Base-by-base conservation (phyloP, 1,140 invertebrate genomes). In the Magallana angulata region DNA sequence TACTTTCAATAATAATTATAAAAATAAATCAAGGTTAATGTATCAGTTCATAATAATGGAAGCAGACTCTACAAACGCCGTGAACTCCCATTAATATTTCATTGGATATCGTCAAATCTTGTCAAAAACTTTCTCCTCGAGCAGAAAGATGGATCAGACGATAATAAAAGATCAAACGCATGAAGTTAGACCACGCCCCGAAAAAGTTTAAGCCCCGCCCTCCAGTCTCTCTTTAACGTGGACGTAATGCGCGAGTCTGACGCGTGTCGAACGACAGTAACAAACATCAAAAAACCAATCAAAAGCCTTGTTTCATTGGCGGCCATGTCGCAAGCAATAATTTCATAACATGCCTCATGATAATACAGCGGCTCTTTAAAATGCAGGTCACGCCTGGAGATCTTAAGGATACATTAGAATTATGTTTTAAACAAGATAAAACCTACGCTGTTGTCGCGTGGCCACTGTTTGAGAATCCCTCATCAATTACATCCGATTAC, bases 81-180 rank as follows among this genome's bases (percentile, higher is more conserved):
- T 71, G 68, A 71, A 71, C 68, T 30, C 68, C 30, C 68, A 71
- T 71, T 71, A 71, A 71, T 71, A 71, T 71, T 71, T 71, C 68
- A 71, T 71, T 71, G 68, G 68, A 30, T 71, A 71, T 71, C 68
- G 68, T 30, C 68, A 71, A 71, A 71, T 71, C 68, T 71, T 71
- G 68, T 71, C 68, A 71, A 71, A 71, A 62, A 71, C 24, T 30
- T 30, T 71, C 36, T 71, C 68, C 24, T 30, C 68, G 68, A 71
- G 68, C 68, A 71, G 68, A 71, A 71, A 71, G 68, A 71, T 71
- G 24, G 36, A 71, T 36, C 68, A 11, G 24, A 71, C 68, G 68
- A 71, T 71, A 71, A 71, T 36, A 71, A 30, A 36, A 71, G 68
- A 71, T 71, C 68, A 71, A 71, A 71, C 68, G 68, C 11, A 24